These are phyloP conservation scores for Brachyhypopomus gauderio DNA, from an alignment of 2,113 vertebrate genomes.

Conservation along the genomic window DNA sequence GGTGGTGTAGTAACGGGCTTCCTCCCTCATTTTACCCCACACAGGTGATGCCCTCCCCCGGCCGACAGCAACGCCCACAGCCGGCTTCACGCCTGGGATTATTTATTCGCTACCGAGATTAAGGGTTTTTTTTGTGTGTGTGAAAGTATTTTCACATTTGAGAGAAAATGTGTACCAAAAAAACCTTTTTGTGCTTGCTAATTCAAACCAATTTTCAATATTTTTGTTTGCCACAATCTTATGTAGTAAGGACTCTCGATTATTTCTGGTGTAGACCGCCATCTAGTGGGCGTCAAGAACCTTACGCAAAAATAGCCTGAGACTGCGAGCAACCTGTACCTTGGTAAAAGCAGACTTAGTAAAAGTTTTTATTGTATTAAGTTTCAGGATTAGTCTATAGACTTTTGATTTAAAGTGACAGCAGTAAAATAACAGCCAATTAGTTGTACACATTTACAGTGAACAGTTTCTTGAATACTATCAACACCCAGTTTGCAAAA, in stretches of 20 bases:
- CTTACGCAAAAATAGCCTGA: not conserved
- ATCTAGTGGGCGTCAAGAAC: not conserved
- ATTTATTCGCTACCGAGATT: too few relatives aligned
- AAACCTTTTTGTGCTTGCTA: too few relatives aligned
- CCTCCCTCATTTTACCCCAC: too few relatives aligned
- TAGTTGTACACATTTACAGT: conserved; percentile 4
- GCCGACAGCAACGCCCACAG: too few relatives aligned
- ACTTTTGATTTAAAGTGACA: not conserved
- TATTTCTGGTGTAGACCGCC: not conserved
- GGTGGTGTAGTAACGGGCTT: too few relatives aligned
- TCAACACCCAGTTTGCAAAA: conserved; percentile 18
- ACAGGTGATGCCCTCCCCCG: too few relatives aligned
- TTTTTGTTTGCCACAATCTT: too few relatives aligned
- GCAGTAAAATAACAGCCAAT: not conserved
- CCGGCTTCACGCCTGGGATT: too few relatives aligned
- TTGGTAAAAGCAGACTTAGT: not conserved
- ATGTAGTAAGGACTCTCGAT: not conserved
- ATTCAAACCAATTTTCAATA: too few relatives aligned
- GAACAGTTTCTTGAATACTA: not conserved
- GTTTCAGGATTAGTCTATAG: conserved; percentile 2
- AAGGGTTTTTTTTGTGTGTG: too few relatives aligned
- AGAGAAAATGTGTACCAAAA: too few relatives aligned
- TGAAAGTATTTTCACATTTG: too few relatives aligned
- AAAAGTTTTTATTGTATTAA: conserved; percentile 4
- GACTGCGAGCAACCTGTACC: not conserved